Evolutionary conservation across 2,797 vertebrate genomes (phyloP).

Genomic region (Fundulus diaphanus): DNA sequence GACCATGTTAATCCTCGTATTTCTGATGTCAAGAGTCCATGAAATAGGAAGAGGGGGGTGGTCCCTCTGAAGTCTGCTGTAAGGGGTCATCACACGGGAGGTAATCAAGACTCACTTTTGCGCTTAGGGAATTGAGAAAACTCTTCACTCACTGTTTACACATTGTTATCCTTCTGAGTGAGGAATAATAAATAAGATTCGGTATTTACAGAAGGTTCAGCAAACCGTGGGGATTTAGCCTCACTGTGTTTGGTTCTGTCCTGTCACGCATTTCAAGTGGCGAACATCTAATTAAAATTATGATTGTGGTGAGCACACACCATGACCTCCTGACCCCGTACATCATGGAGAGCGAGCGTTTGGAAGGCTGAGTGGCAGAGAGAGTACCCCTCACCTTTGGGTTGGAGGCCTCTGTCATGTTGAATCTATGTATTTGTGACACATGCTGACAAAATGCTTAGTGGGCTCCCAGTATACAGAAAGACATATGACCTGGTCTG

Average conservation of each 20-base stretch:
- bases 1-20: conserved; percentile 58
- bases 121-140: conserved; percentile 31
- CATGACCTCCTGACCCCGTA: conserved; percentile 45
- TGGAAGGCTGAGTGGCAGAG: conserved; percentile 68
- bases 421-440: conserved; percentile 66
- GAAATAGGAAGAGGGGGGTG: conserved; percentile 55
- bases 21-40: conserved; percentile 66
- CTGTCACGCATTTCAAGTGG: conserved; percentile 9
- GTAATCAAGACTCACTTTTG: conserved; percentile 40
- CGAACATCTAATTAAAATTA: conserved; percentile 54
- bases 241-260: not conserved
- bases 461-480: conserved; percentile 27
- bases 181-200: conserved; percentile 24
- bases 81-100: conserved; percentile 39
- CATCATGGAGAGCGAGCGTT: conserved; percentile 40
- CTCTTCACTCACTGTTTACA: conserved; percentile 46
- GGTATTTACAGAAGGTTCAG: conserved; percentile 2
- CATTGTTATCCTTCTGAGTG: conserved; percentile 12
- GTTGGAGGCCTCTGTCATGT: conserved; percentile 72
- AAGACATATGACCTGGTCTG: conserved; percentile 71
- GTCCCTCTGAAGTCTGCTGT: conserved; percentile 33
- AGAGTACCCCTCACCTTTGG: conserved; percentile 57
- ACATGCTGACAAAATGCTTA: conserved; percentile 67
- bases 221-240: not conserved
- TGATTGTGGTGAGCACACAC: conserved; percentile 26